Percentiles rank a stretch among this genome's conserved stretches.
Evolutionary conservation across 2,888 invertebrate species (phyloP).

Genomic region (Drosophila neutralis): DNA sequence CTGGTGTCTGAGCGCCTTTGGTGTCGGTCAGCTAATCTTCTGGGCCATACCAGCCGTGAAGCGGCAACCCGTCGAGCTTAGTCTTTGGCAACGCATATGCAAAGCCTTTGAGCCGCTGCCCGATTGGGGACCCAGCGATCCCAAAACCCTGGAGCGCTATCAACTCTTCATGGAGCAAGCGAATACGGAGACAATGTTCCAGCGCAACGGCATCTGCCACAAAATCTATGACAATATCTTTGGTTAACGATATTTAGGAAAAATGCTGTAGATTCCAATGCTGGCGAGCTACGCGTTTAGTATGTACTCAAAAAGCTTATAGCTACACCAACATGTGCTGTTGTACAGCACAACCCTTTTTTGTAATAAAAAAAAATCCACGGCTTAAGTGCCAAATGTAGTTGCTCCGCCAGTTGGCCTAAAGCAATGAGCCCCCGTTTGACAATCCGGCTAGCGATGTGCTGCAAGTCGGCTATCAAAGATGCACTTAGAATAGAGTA

Average conservation of each 20-base stretch:
- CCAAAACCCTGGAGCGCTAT: constrained; percentile 85
- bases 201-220: constrained; percentile 79
- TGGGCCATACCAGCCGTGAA: constrained; percentile 81
- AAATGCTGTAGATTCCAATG: constrained; percentile 48
- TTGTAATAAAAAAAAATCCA: constrained; percentile 58
- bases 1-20: constrained; percentile 86
- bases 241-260: constrained; percentile 75
- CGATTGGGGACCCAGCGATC: constrained; percentile 83
- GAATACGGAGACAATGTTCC: constrained; percentile 71
- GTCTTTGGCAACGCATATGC: constrained; percentile 65
- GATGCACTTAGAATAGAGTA: background rate
- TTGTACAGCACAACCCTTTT: constrained; percentile 65
- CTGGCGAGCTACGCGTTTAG: constrained; percentile 29
- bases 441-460: constrained; percentile 48
- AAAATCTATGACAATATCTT: constrained; percentile 84
- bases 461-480: constrained; percentile 1
- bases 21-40: constrained; percentile 85
- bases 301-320: constrained; percentile 26
- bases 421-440: constrained; percentile 40
- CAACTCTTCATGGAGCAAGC: constrained; percentile 69
- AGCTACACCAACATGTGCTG: constrained; percentile 12
- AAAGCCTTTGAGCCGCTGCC: constrained; percentile 80
- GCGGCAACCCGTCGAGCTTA: constrained; percentile 62
- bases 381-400: constrained; percentile 71
- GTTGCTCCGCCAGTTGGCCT: constrained; percentile 50